These are phyloP conservation scores for Halichoeres trimaculatus DNA, from an alignment of 2,113 vertebrate genomes.

Conservation along the genomic window DNA sequence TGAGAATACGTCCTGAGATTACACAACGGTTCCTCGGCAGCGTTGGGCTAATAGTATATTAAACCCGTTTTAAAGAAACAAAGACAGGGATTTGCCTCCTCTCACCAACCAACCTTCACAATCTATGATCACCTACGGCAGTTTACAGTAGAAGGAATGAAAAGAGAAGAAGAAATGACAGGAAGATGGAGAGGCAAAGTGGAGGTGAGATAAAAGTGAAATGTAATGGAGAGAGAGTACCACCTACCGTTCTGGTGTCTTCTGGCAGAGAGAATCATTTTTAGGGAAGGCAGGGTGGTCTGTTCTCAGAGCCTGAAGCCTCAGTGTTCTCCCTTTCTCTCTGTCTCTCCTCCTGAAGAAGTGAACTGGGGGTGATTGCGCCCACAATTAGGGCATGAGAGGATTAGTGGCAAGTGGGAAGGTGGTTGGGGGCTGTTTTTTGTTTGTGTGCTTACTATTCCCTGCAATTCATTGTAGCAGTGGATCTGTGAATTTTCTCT, in stretches of 20 bases:
- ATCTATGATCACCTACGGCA: conserved; percentile 73
- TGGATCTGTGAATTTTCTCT: conserved; percentile 30
- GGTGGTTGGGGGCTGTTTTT: conserved; percentile 75
- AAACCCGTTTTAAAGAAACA: conserved; percentile 72
- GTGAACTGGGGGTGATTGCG: conserved; percentile 70
- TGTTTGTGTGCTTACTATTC: conserved; percentile 66
- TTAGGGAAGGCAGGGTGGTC: conserved; percentile 61
- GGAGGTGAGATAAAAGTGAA: conserved; percentile 72
- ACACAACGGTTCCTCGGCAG: conserved; percentile 22
- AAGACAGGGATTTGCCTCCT: conserved; percentile 59
- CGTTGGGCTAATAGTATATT: conserved; percentile 60
- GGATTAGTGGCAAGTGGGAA: conserved; percentile 76
- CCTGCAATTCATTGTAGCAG: conserved; percentile 55
- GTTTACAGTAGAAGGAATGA: conserved; percentile 60
- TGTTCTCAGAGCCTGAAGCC: conserved; percentile 53
- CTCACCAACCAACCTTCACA: conserved; percentile 59
- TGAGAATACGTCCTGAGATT: neutral
- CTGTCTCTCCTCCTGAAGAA: conserved; percentile 39
- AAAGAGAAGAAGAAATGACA: conserved; percentile 56
- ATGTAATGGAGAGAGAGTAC: conserved; percentile 70
- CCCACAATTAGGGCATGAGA: conserved; percentile 77
- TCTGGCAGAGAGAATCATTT: conserved; percentile 60
- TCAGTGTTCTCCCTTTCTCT: conserved; percentile 31
- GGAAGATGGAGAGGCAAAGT: conserved; percentile 66
- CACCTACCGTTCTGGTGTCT: conserved; percentile 74